Evolutionary conservation across 2,797 vertebrate genomes (phyloP).

Genomic region (Lagorchestes hirsutus): DNA sequence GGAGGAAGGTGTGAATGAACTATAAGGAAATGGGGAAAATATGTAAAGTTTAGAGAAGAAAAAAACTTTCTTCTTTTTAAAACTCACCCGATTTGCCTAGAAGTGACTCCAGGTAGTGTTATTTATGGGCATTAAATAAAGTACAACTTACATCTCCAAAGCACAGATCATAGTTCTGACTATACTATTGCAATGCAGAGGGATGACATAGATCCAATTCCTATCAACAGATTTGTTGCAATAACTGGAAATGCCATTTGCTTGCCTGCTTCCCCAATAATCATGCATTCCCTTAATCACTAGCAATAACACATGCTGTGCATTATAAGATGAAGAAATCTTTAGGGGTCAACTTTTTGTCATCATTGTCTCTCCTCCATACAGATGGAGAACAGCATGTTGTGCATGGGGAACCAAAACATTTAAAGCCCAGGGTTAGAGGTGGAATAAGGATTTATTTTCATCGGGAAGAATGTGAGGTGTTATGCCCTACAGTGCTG

Average conservation of each 20-base stretch:
- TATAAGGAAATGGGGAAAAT: not conserved
- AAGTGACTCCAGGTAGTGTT: not conserved
- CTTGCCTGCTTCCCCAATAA: conserved; percentile 44
- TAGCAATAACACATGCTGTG: conserved; percentile 30
- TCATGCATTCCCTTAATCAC: conserved; percentile 60
- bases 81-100: not conserved
- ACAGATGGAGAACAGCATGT: conserved; percentile 68
- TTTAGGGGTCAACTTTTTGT: conserved; percentile 58
- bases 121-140: not conserved
- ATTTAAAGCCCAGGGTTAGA: conserved; percentile 62
- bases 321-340: conserved; percentile 58
- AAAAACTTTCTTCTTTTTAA: not conserved
- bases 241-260: conserved; percentile 28
- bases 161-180: not conserved
- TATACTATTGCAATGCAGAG: not conserved
- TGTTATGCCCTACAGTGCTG: conserved; percentile 31
- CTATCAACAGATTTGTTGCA: not conserved
- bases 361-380: conserved; percentile 52
- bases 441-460: conserved; percentile 58
- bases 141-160: not conserved
- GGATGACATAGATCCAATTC: not conserved
- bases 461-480: not conserved
- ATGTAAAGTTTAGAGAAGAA: not conserved
- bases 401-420: conserved; percentile 60
- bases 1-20: not conserved